A percentile compares a stretch with the other conserved stretches of the same genome.
Conservation (phyloP, 2,113 vertebrate species). For the Odocoileus hemionus region DNA sequence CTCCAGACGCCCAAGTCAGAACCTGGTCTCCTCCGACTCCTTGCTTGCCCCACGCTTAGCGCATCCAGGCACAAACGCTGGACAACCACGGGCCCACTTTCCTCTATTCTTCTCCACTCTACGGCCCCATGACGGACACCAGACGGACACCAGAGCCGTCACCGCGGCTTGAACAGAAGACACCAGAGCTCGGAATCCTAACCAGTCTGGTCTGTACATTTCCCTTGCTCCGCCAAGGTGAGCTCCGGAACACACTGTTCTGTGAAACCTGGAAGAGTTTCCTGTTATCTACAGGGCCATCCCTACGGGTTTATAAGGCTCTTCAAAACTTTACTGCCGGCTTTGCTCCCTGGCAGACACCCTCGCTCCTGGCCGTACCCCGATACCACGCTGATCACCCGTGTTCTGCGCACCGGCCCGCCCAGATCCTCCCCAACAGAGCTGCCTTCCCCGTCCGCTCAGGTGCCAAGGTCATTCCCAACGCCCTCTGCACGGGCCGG, state of each 20-base stretch:
- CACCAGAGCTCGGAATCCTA: background rate
- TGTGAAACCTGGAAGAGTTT: background rate
- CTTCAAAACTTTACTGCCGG: background rate
- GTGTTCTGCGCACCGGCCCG: accelerated
- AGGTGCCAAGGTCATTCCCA: background rate
- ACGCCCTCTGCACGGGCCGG: background rate
- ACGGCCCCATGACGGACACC: accelerated
- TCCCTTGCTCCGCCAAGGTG: too few relatives aligned
- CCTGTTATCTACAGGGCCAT: background rate
- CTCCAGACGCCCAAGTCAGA: background rate
- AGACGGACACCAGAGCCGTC: background rate
- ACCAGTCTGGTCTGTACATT: background rate
- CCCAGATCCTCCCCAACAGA: background rate
- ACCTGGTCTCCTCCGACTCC: accelerated
- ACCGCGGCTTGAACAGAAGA: background rate
- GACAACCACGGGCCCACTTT: accelerated
- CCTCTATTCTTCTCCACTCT: background rate
- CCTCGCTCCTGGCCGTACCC: background rate
- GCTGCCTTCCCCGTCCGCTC: background rate
- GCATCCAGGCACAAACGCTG: background rate
- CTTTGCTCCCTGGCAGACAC: accelerated
- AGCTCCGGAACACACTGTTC: background rate
- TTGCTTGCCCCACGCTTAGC: background rate
- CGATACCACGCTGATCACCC: accelerated
- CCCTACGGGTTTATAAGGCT: background rate